These are phyloP conservation scores for Apotomis capreana DNA, from an alignment of 2,888 invertebrate species.

Conservation along the genomic window DNA sequence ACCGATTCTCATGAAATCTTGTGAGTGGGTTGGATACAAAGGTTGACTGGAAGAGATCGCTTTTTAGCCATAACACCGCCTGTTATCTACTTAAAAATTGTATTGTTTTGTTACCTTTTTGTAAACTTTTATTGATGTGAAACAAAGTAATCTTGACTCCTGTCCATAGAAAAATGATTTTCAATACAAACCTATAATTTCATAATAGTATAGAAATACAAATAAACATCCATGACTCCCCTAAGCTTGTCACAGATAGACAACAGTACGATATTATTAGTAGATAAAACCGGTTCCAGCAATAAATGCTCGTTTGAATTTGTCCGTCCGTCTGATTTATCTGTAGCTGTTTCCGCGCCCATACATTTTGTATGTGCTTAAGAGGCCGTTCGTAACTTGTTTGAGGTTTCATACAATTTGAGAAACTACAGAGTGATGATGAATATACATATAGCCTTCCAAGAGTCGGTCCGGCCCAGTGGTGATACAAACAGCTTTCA, in stretches of 20 bases:
- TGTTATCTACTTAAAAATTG: too few relatives aligned
- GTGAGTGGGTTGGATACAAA: too few relatives aligned
- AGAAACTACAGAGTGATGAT: neutral
- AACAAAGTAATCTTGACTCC: too few relatives aligned
- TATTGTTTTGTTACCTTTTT: too few relatives aligned
- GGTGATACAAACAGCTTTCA: too few relatives aligned
- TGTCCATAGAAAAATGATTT: too few relatives aligned
- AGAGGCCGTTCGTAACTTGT: conserved; percentile 4
- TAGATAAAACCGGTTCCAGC: conserved; percentile 20
- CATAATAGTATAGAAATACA: neutral
- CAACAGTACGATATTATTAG: conserved; percentile 28
- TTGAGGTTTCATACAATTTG: conserved; percentile 5
- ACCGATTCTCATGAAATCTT: too few relatives aligned
- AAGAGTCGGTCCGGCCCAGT: too few relatives aligned
- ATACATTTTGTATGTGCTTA: conserved; percentile 31
- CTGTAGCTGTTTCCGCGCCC: conserved; percentile 12
- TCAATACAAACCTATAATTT: neutral
- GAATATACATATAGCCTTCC: neutral
- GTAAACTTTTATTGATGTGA: too few relatives aligned
- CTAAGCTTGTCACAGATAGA: neutral
- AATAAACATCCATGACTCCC: neutral
- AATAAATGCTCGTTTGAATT: conserved; percentile 28
- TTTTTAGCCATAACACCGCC: too few relatives aligned
- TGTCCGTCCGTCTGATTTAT: conserved; percentile 34
- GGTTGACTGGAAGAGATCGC: too few relatives aligned